Evolutionary conservation across 2,797 vertebrate genomes (phyloP).

Genomic region (Heterohyrax brucei): DNA sequence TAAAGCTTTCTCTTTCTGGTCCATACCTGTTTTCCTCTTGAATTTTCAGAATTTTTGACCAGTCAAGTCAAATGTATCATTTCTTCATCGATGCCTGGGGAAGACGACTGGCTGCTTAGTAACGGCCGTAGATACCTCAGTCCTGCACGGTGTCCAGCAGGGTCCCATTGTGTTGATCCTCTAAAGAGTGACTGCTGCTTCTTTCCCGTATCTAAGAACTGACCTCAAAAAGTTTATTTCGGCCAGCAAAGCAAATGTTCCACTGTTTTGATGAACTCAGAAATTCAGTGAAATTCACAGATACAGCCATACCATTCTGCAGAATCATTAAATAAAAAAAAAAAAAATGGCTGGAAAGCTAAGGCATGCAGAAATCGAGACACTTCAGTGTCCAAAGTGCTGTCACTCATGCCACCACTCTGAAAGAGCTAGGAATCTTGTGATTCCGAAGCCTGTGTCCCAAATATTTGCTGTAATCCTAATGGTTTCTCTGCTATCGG

Average conservation of each 20-base stretch:
- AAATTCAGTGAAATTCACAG: background rate
- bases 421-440: background rate
- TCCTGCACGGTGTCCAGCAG: background rate
- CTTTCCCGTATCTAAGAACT: background rate
- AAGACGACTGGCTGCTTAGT: conserved; percentile 10
- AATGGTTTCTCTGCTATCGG: conserved; percentile 71
- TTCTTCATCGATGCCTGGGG: background rate
- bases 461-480: background rate
- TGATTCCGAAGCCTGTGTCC: background rate
- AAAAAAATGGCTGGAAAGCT: background rate
- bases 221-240: background rate
- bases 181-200: background rate
- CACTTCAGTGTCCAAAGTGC: background rate
- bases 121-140: background rate
- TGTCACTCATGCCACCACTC: background rate
- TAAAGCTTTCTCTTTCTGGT: background rate
- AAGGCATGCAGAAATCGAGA: conserved; percentile 59
- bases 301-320: background rate
- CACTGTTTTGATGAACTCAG: background rate
- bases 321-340: background rate
- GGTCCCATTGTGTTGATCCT: background rate
- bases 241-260: background rate
- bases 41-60: background rate
- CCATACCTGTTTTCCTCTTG: background rate
- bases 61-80: background rate